Evolutionary conservation across 2,888 invertebrate species (phyloP).

Genomic region (Caenorhabditis sp.): DNA sequence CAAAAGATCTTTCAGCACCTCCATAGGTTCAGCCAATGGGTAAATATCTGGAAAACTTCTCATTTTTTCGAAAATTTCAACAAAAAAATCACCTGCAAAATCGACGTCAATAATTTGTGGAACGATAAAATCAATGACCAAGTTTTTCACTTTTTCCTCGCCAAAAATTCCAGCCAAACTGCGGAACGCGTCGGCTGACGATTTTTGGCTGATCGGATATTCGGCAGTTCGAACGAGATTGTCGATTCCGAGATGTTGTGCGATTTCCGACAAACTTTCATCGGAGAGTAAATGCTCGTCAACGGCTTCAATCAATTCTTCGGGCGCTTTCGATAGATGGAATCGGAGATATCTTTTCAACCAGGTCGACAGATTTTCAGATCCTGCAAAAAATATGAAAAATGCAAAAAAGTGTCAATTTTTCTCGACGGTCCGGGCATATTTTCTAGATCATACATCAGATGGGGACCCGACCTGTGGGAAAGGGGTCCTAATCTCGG

Average conservation of each 20-base stretch:
- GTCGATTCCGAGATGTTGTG: slow-evolving; percentile 44
- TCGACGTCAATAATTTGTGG: slow-evolving; percentile 85
- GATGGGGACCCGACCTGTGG: too few relatives aligned
- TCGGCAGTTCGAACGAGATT: slow-evolving; percentile 62
- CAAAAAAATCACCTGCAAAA: slow-evolving; percentile 73
- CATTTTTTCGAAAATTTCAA: not conserved
- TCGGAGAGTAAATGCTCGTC: slow-evolving; percentile 29
- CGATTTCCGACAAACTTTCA: slow-evolving; percentile 38
- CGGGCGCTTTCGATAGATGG: slow-evolving; percentile 80
- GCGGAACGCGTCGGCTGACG: slow-evolving; percentile 80
- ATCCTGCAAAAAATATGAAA: slow-evolving; percentile 75
- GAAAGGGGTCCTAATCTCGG: too few relatives aligned
- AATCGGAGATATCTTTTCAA: slow-evolving; percentile 77
- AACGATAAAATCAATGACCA: slow-evolving; percentile 85
- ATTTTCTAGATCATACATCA: too few relatives aligned
- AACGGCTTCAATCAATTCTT: slow-evolving; percentile 78
- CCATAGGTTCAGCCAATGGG: slow-evolving; percentile 78
- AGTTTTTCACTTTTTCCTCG: slow-evolving; percentile 77
- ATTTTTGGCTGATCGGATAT: slow-evolving; percentile 72
- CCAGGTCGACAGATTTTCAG: slow-evolving; percentile 72
- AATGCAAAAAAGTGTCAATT: too few relatives aligned
- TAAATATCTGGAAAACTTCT: slow-evolving; percentile 78
- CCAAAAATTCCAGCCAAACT: slow-evolving; percentile 83
- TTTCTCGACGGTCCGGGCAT: too few relatives aligned
- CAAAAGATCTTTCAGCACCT: slow-evolving; percentile 78